Base-by-base conservation (phyloP, 2,888 invertebrate species). In the Gerris lacustris region DNA sequence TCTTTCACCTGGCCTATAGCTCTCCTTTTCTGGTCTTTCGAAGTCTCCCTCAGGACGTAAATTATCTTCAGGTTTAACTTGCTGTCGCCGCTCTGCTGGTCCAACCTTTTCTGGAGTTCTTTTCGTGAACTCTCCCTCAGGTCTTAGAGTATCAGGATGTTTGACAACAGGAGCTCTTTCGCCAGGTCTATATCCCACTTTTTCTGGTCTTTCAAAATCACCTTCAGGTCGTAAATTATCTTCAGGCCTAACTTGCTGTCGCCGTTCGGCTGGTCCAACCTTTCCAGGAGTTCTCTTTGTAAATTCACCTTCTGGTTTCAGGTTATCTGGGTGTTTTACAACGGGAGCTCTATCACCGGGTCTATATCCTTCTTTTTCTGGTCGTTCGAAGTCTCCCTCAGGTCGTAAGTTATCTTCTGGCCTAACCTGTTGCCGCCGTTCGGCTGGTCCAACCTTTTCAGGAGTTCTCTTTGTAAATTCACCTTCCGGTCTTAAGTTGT, bases 271-370 rank as follows among this genome's bases (percentile, higher is more conserved):
- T 4, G 82, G 81, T 15, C 79, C 77, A n/a, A 79, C 76, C 73
- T 71, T 70, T 69, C 63, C 63, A 45, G 74, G 71, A 15, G 45
- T 68, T 73, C 76, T 84, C 69, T 80, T 78, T 74, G 85, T 81
- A 79, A 83, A 84, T 5, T 86, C 83, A 2, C 87, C 87, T 77
- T 87, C 86, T 0, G 85, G 83, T 73, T 79, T 79, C 0, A 87
- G 76, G 76, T 86, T 86, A 73, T 84, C 84, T 75, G 74, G 77
- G 0, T 82, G 83, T 70, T 78, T 81, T 1, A 78, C 80, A 18
- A 77, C 72, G 55, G 76, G 74, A 62, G 72, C 78, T 31, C 74
- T 76, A 64, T 76, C 82, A 72, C 80, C 82, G 2, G 80, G 77
- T 31, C 74, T 69, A 70, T 75, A 76, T 69, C 75, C 75, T 44